These are phyloP conservation scores for Ceriagrion tenellum DNA, from an alignment of 2,888 invertebrate genomes.

Conservation along the genomic window DNA sequence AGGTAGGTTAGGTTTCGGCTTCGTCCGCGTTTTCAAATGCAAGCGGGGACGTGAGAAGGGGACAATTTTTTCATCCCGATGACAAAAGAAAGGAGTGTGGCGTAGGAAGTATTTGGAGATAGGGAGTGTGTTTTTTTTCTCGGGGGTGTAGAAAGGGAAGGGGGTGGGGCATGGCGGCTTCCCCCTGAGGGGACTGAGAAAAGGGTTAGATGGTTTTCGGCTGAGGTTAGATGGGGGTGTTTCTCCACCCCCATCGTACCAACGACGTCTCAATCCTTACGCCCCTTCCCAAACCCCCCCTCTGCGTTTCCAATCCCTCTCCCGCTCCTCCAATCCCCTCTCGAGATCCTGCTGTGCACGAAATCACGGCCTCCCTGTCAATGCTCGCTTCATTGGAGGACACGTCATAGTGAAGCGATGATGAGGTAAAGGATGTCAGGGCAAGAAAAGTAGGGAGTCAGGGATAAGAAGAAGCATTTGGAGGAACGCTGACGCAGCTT, in stretches of 20 bases:
- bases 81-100: slow-evolving; percentile 58
- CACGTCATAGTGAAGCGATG: slow-evolving; percentile 51
- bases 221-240: slow-evolving; percentile 45
- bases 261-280: not conserved
- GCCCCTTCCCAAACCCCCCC: not conserved
- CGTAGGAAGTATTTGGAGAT: slow-evolving; percentile 20
- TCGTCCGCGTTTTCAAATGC: not conserved
- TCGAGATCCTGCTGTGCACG: slow-evolving; percentile 36
- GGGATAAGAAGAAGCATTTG: not conserved
- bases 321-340: not conserved
- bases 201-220: slow-evolving; percentile 42
- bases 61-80: slow-evolving; percentile 42
- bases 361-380: slow-evolving; percentile 44
- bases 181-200: slow-evolving; percentile 14
- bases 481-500: too few species aligned
- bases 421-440: slow-evolving; percentile 34
- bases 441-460: not conserved
- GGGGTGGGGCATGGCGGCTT: not conserved
- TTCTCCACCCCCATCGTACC: not conserved
- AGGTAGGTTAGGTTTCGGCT: not conserved
- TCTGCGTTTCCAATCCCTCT: not conserved
- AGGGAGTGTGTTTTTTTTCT: not conserved
- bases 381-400: slow-evolving; percentile 31
- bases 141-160: not conserved
- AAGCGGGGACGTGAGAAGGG: slow-evolving; percentile 15